Base-by-base conservation (phyloP, 1,140 invertebrate genomes). In the Epicauta chinensis region DNA sequence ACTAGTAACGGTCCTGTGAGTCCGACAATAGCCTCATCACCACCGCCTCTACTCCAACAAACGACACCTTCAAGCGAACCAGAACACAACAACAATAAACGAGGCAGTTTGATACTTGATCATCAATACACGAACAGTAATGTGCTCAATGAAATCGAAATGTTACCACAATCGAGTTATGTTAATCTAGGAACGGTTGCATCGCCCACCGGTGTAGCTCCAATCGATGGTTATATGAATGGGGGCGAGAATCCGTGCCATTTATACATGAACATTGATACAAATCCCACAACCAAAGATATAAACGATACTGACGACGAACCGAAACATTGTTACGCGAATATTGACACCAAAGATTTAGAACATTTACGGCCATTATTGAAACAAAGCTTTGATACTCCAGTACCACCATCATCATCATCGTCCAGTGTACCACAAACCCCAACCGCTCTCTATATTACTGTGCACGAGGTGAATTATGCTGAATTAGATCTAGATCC, bases 401-500 rank as follows among this genome's bases (percentile, higher is more conserved):
- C 35, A 10, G 23, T 40, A 34, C 12, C n/a, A n/a, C n/a, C n/a
- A n/a, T n/a, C n/a, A n/a, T n/a, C n/a, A n/a, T n/a, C n/a, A n/a
- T n/a, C n/a, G n/a, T n/a, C 32, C 60, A 66, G 60, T 48, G 53
- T 63, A 59, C 77, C 68, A 59, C 75, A 65, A 59, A 75, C 68
- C 56, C 77, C 67, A 54, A 76, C 67, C 58, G 72, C 69, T 62
- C 71, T 44, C 30, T 59, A 59, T 52, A 65, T 67, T 7, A 69
- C 73, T 23, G 72, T 73, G 13, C 63, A 76, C 35, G 79, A 82
- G 71, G 80, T 90, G 1, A 89, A 88, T 67, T 89, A 91, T 69
- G 84, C 85, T 6, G 73, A 86, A 41, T 70, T 91, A 40, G 87
- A 91, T 67, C 75, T 90, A 59, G 82, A 87, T 58, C 15, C 69